Base-by-base conservation (phyloP, 2,113 vertebrate species). In the Pachyramphus minor region DNA sequence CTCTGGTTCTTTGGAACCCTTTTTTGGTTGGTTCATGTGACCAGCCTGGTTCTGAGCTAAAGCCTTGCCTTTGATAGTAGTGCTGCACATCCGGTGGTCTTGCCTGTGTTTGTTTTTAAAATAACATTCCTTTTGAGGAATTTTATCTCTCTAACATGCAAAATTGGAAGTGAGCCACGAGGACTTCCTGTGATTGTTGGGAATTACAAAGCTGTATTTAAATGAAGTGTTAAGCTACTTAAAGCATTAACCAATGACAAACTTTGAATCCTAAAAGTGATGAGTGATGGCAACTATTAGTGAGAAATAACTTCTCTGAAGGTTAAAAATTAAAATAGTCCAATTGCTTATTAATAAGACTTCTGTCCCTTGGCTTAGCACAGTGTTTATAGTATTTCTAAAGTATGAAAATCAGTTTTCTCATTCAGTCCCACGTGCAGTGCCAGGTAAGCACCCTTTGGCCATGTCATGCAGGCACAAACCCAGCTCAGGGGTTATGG, bases 151-250 rank as follows among this genome's bases (percentile, higher is more conserved):
- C 63, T 76, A 75, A 33, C 64, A 71, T 58, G 73, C 4, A 18
- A 49, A 85, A 47, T 19, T 96, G 96, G 96, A 93, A 86, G 49
- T 4, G 68, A 96, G 95, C 93, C 92, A 93, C 56, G 8, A 42
- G 6, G 30, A 72, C 67, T 82, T 94, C 91, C 93, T 90, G 73
- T 66, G 62, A 31, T 97, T 98, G 93, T 95, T 92, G 80, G 62
- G 78, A 77, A 73, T 90, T 80, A 49, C 78, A 64, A 76, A 93
- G 94, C 96, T 96, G 86, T 91, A 59, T 97, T 96, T 96, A 95
- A 97, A 96, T 95, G 93, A 92, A 94, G 91, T 62, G 79, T 82
- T 93, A 93, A 97, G 90, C 87, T 90, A 22, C 90, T 97, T 96
- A 77, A 63, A 90, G 74, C 72, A 76, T 97, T 96, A 88, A 87